Evolutionary conservation across 2,113 vertebrate species (phyloP), one percentile per base, ranked within the genome.

Genomic region (Sorex fumeus): DNA sequence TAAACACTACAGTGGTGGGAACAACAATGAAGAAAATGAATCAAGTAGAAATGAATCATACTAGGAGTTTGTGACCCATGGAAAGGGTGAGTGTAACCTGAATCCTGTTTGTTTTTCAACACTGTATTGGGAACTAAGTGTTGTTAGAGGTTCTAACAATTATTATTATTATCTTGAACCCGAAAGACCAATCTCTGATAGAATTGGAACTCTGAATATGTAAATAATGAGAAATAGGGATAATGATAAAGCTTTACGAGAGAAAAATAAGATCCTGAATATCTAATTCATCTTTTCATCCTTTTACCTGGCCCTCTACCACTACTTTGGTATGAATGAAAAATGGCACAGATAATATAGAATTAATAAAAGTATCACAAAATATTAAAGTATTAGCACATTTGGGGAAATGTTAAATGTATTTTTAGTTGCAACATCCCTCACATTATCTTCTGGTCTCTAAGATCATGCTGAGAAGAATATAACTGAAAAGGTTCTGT

Each of bases 91-190:
- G 34, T 34, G 21, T 60, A 60, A 60, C 19, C 5, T 53, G 13
- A 53, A 53, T 57, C 34, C 64, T 27, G 71, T 40, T 27, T 30
- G 18, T 43, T 67, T 79, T 74, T 84, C 60, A 34, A 15, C n/a
- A 60, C 19, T 45, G 23, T 8, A 76, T 25, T 57, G 21, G 28
- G 21, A 76, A 76, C 32, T 32, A 21, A 28, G 13, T 12, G 71
- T 91, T 12, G 71, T 91, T 28, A 43, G 71, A 76, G 89, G 9
- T 43, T 84, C 80, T 81, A 47, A 80, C 15, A 62, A n/a, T 64
- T 74, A 11, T 92, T 75, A 60, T 60, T 60, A 60, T 60, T 21
- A 60, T 91, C 64, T 83, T 69, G 36, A 84, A 34, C 89, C 21
- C 64, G 13, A 60, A 80, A 92, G 62, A 2, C 67, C 4, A 40